Percentiles rank a stretch among this genome's conserved stretches.
Conservation (phyloP, 2,113 vertebrate genomes). For the human (Homo sapiens) region DNA sequence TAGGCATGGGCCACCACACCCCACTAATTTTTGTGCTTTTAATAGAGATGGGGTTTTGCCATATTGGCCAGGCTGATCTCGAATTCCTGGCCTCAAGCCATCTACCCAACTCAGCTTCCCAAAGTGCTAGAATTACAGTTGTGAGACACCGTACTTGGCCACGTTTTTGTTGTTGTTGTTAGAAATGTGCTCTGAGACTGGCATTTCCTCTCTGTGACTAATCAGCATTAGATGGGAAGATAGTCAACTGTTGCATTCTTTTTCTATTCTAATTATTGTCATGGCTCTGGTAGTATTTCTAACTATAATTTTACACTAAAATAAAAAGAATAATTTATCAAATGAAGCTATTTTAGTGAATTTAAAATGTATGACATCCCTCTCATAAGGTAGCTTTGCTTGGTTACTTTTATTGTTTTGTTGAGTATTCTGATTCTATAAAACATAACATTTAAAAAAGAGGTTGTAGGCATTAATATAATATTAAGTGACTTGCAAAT, state of each 20-base stretch:
- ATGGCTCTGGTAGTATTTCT: conserved; percentile 56
- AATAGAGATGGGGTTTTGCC: no score
- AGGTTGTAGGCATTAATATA: conserved; percentile 15
- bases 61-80: no score
- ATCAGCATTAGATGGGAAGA: conserved; percentile 69
- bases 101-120: no score
- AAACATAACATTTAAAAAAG: not conserved
- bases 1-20: no score
- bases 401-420: conserved; percentile 24
- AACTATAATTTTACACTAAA: conserved; percentile 75
- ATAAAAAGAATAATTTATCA: conserved; percentile 68
- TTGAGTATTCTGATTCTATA: not conserved
- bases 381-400: conserved; percentile 46
- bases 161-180: conserved; percentile 35
- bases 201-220: conserved; percentile 69
- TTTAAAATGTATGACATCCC: conserved; percentile 21
- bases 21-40: no score
- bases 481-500: conserved; percentile 5
- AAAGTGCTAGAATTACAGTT: no score
- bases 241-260: conserved; percentile 50
- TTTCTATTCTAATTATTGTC: conserved; percentile 61
- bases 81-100: no score
- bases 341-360: not conserved
- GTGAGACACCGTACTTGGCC: no score
- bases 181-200: conserved; percentile 74